phyloP scores from a whole-genome alignment of 2,113 vertebrate species.

The Chitala chitala region DNA sequence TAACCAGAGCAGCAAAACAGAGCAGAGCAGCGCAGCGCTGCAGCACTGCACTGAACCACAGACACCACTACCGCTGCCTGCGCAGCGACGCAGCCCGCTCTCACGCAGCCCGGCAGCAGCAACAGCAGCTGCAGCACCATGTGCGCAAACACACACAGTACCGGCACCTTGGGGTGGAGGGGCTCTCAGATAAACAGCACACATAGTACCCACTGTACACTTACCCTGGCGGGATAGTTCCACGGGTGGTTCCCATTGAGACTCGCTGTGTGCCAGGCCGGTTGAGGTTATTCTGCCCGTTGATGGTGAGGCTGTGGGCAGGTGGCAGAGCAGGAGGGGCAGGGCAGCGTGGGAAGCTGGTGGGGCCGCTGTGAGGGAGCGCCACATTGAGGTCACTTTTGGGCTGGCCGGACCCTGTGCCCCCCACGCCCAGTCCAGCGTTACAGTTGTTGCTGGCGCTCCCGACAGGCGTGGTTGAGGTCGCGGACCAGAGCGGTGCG shows the following conservation, averaged over 20 bases:
- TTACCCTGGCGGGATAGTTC: constrained; percentile 82
- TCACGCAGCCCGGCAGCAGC: too few relatives aligned
- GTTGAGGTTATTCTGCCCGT: constrained; percentile 92
- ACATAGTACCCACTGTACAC: neutral
- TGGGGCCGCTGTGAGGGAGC: constrained; percentile 19
- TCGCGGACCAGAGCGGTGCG: constrained; percentile 68
- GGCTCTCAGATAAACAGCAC: neutral
- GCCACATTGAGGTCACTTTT: constrained; percentile 23
- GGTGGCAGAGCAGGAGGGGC: constrained; percentile 54
- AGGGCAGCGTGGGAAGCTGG: constrained; percentile 58
- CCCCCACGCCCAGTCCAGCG: constrained; percentile 46
- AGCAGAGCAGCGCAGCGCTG: too few relatives aligned
- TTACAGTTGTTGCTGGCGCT: constrained; percentile 55
- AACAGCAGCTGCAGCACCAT: too few relatives aligned
- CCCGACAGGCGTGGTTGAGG: constrained; percentile 31
- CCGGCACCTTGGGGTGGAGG: neutral
- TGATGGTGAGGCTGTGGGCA: constrained; percentile 59
- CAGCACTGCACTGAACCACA: too few relatives aligned
- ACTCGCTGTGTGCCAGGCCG: constrained; percentile 78
- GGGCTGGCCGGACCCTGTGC: constrained; percentile 64
- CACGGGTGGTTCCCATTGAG: constrained; percentile 63
- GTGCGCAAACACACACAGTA: neutral
- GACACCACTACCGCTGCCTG: too few relatives aligned
- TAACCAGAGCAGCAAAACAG: too few relatives aligned
- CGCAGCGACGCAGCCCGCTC: too few relatives aligned